Base-by-base conservation (phyloP, 2,888 invertebrate genomes). In the Pachydiplax longipennis region DNA sequence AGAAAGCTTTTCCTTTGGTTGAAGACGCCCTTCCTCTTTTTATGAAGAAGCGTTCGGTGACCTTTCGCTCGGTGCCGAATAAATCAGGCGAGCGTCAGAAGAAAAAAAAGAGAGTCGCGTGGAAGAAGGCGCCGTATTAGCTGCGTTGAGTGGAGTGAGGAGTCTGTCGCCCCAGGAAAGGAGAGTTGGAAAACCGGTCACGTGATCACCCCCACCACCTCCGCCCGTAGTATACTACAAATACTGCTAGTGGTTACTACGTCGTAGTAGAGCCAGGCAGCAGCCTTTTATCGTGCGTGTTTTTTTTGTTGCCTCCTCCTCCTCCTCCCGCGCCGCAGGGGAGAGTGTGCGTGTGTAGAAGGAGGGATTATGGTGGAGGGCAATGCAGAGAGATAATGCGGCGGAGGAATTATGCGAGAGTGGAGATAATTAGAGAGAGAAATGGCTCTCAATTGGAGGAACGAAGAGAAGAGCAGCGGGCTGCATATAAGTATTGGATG, bases 221-320 rank as follows among this genome's bases (percentile, higher is more conserved):
- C 22, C 82, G 31, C 18, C 37, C 87, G 58, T 37, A 87, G 87
- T 61, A 87, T 87, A 87, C 87, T 87, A 87, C 87, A 87, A 87
- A 87, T 87, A 87, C 87, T 87, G 87, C 87, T 87, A 87, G 87
- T 87, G 87, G 87, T 87, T 87, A 87, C 87, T 87, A 87, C 87
- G 87, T 25, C 87, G 87, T 87, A 87, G 87, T 87, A 87, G 65
- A 65, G 58, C 87, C 87, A 87, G 61, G 87, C 87, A 87, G 37
- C 87, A 87, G 87, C 87, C 37, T 87, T 87, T 87, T 87, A 61
- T 87, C 73, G 58, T 82, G 25, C 83, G 37, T 61, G 31, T 61
- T 37, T 87, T 87, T 87, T 61, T 0, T 37, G 61, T 35, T 61
- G 61, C 37, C 37, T 35, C 58, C 87, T 87, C 31, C 58, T 58